Percentiles rank a stretch among this genome's conserved stretches.
These are phyloP conservation scores for Brachyhypopomus gauderio DNA, from an alignment of 2,113 vertebrate species.

Conservation along the genomic window DNA sequence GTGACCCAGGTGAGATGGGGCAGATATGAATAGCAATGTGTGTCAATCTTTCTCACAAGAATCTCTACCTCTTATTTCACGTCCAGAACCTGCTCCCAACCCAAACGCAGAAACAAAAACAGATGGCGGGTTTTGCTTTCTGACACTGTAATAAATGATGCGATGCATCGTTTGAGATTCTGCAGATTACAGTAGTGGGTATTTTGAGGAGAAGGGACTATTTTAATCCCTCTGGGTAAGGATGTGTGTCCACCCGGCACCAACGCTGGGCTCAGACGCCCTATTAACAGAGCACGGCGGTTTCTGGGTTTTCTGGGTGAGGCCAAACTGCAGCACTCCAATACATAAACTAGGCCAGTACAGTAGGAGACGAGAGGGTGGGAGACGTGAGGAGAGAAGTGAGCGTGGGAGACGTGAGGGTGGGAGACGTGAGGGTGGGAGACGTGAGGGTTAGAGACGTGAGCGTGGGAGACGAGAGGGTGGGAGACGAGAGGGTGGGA, in stretches of 20 bases:
- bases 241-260: background rate
- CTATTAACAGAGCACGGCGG: background rate
- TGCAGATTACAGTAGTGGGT: background rate
- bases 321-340: background rate
- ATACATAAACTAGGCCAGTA: conserved; percentile 18
- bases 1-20: no score
- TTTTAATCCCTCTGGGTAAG: background rate
- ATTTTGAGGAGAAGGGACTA: background rate
- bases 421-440: no score
- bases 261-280: background rate
- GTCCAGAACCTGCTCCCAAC: background rate
- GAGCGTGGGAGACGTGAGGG: no score
- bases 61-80: no score
- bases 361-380: no score
- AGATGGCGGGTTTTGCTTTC: background rate
- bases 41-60: no score
- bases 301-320: conserved; percentile 28
- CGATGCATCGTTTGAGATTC: background rate
- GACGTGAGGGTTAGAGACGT: no score
- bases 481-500: no score
- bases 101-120: background rate
- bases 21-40: no score
- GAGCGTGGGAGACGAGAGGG: no score
- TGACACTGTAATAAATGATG: background rate
- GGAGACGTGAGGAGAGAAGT: no score